Base-by-base conservation (phyloP, 2,113 vertebrate genomes). In the Paramormyrops kingsleyae region DNA sequence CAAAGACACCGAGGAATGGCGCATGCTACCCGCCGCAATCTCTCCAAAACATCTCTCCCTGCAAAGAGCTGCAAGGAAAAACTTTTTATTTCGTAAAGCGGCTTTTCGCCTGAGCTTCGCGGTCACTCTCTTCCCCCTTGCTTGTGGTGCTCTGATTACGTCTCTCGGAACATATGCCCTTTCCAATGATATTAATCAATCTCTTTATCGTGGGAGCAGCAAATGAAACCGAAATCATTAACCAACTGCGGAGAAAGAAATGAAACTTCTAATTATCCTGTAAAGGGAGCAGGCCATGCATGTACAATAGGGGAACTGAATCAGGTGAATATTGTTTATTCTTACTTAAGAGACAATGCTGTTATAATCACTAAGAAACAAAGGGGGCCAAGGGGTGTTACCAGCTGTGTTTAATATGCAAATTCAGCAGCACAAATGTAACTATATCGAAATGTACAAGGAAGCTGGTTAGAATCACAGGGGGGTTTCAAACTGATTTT, bases 181-280 rank as follows among this genome's bases (percentile, higher is more conserved):
- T 97, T 98, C 97, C 96, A 97, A 96, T 96, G 95, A 97, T 97
- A 98, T 98, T 97, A 98, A 98, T 99, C 97, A 97, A 97, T 97
- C 96, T 97, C 96, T 98, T 97, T 97, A 98, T 98, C 97, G 97
- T 96, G 97, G 93, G 94, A 92, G 93, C 96, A 96, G 96, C 96
- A 97, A 96, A 95, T 96, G 95, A 95, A 96, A 93, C 94, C 92
- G 93, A 95, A 96, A 96, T 97, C 97, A 98, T 98, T 98, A 97
- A 96, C 96, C 96, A 95, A 97, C 97, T 96, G 95, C 97, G 96
- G 96, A 96, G 97, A 97, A 96, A 96, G 96, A 97, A 98, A 97
- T 98, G 96, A 98, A 97, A 97, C 96, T 93, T 94, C 96, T 97
- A 96, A 97, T 97, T 95, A 93, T 96, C 95, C 92, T 95, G 93